These are phyloP conservation scores for Oppia nitens DNA, from an alignment of 1,140 invertebrate genomes.

Conservation along the genomic window DNA sequence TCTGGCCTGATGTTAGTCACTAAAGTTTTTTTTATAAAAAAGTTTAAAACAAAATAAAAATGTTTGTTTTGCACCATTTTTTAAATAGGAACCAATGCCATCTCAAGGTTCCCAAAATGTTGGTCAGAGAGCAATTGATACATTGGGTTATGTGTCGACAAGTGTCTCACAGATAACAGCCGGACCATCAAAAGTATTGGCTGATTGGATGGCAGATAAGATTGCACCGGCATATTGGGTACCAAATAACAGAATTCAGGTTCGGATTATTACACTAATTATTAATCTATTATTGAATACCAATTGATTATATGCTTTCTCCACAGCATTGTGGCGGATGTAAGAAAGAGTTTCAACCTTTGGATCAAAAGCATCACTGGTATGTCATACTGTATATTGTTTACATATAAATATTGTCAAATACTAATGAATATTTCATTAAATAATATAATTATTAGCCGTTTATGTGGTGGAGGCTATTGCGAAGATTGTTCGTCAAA, in stretches of 20 bases:
- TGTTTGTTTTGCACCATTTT: background rate
- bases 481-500: conserved; percentile 45
- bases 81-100: conserved; percentile 4
- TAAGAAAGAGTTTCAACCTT: conserved; percentile 30
- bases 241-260: conserved; percentile 53
- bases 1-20: conserved; percentile 54
- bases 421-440: background rate
- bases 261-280: conserved; percentile 23
- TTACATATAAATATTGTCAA: background rate
- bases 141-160: conserved; percentile 49
- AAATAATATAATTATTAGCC: conserved; percentile 20
- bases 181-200: conserved; percentile 47
- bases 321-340: conserved; percentile 45
- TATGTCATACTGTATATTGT: background rate
- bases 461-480: conserved; percentile 54
- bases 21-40: conserved; percentile 2
- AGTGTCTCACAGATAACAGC: conserved; percentile 47
- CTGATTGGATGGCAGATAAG: conserved; percentile 56
- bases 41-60: background rate
- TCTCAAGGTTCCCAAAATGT: conserved; percentile 41
- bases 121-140: conserved; percentile 54
- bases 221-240: conserved; percentile 63
- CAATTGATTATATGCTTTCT: conserved; percentile 14
- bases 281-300: background rate
- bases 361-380: conserved; percentile 53